A percentile compares a stretch with the other conserved stretches of the same genome.
Evolutionary conservation across 2,113 vertebrate genomes (phyloP).

Genomic region (Eptesicus fuscus): DNA sequence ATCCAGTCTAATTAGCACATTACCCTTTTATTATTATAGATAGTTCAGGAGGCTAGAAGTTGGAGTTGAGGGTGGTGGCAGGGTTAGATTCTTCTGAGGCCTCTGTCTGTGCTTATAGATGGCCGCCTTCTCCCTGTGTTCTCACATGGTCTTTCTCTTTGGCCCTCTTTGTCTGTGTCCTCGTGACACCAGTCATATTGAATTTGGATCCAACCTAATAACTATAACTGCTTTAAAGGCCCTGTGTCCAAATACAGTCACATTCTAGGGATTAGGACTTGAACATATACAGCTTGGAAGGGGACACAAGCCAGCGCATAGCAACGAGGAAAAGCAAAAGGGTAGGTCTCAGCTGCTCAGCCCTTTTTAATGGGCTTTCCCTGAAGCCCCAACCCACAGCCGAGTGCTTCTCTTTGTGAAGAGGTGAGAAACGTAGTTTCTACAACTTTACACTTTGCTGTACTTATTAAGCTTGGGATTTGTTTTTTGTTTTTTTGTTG

Average conservation of each 20-base stretch:
- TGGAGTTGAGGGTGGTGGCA: neutral
- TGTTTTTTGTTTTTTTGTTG: no score
- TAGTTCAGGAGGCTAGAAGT: neutral
- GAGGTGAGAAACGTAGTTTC: neutral
- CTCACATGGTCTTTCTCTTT: neutral
- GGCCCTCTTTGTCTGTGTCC: neutral
- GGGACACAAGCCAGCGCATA: no score
- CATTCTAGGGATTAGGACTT: neutral
- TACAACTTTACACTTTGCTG: neutral
- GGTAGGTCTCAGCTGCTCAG: neutral
- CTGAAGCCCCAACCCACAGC: neutral
- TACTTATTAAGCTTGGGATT: neutral
- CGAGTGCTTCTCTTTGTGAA: neutral
- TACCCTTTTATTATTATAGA: no score
- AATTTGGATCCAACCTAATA: neutral
- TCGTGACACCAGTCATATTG: neutral
- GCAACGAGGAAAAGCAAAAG: neutral
- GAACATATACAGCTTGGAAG: neutral
- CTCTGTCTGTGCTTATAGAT: neutral
- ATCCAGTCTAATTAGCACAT: no score
- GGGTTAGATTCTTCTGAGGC: neutral
- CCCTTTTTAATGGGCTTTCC: neutral
- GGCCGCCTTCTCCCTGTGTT: neutral
- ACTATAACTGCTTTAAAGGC: neutral
- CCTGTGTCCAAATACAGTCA: neutral